Conservation (phyloP, 2,797 vertebrate genomes). For the Gallirallus australis region DNA sequence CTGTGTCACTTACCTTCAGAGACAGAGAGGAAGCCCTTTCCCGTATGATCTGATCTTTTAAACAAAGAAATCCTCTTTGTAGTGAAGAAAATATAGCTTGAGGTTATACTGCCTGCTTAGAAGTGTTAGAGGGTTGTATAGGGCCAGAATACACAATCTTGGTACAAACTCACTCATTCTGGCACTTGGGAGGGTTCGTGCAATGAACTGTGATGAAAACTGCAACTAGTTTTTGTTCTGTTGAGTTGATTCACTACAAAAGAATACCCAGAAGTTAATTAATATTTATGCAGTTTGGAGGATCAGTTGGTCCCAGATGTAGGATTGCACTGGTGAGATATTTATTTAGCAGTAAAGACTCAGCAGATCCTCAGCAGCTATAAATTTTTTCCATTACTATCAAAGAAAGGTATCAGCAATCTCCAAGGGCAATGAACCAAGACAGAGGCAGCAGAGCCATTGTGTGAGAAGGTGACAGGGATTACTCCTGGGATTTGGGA, state of each 20-base stretch:
- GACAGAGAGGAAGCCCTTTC: not conserved
- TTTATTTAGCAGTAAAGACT: not conserved
- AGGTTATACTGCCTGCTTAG: not conserved
- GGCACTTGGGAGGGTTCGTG: not conserved
- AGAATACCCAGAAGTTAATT: not conserved
- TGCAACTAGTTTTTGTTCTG: not conserved
- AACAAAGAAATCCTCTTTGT: not conserved
- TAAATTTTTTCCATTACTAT: not conserved
- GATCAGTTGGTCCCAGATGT: not conserved
- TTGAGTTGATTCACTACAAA: not conserved
- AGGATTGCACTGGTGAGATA: not conserved
- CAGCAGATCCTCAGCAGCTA: rapidly evolving
- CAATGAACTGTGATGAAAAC: not conserved
- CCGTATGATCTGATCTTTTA: not conserved
- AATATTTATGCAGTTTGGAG: not conserved
- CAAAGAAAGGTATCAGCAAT: not conserved
- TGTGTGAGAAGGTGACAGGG: not conserved
- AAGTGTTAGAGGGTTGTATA: not conserved
- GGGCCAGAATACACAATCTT: not conserved
- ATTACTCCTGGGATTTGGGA: not conserved
- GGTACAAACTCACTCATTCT: rapidly evolving
- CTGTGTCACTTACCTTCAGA: not conserved
- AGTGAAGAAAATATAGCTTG: not conserved
- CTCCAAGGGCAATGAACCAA: not conserved
- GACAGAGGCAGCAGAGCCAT: not conserved